These are phyloP conservation scores for Sebastolobus altivelis DNA, from an alignment of 2,797 vertebrate genomes.

Conservation along the genomic window DNA sequence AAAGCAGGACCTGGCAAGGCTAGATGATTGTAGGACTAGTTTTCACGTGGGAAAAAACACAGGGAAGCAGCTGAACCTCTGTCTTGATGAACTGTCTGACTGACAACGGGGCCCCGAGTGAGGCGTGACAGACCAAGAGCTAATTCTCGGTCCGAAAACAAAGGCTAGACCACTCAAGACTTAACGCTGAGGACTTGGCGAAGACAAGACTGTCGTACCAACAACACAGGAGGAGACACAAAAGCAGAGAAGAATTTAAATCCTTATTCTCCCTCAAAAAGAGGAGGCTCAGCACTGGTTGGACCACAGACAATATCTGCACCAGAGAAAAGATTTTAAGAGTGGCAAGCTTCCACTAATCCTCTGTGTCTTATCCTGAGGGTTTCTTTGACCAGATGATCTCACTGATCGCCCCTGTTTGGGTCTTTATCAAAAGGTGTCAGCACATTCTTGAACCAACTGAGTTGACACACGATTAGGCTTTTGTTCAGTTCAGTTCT, in stretches of 20 bases:
- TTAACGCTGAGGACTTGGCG: slow-evolving; percentile 64
- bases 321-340: slow-evolving; percentile 58
- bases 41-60: slow-evolving; percentile 31
- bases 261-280: slow-evolving; percentile 37
- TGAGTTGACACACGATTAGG: not conserved
- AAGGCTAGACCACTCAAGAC: slow-evolving; percentile 61
- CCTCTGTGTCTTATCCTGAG: slow-evolving; percentile 55
- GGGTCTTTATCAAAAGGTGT: slow-evolving; percentile 46
- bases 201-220: slow-evolving; percentile 51
- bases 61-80: slow-evolving; percentile 12
- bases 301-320: slow-evolving; percentile 55
- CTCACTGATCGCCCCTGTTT: slow-evolving; percentile 47
- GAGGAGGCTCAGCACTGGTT: slow-evolving; percentile 34
- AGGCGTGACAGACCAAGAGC: slow-evolving; percentile 48
- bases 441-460: slow-evolving; percentile 3
- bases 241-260: slow-evolving; percentile 56
- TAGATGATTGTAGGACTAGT: not conserved
- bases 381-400: slow-evolving; percentile 59
- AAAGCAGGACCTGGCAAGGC: slow-evolving; percentile 16
- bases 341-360: slow-evolving; percentile 70
- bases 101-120: slow-evolving; percentile 26
- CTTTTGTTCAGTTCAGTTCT: slow-evolving; percentile 6
- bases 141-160: slow-evolving; percentile 56
- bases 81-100: slow-evolving; percentile 35
- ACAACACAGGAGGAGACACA: slow-evolving; percentile 49